Conservation (phyloP, 2,113 vertebrate species). For the Canis aureus region DNA sequence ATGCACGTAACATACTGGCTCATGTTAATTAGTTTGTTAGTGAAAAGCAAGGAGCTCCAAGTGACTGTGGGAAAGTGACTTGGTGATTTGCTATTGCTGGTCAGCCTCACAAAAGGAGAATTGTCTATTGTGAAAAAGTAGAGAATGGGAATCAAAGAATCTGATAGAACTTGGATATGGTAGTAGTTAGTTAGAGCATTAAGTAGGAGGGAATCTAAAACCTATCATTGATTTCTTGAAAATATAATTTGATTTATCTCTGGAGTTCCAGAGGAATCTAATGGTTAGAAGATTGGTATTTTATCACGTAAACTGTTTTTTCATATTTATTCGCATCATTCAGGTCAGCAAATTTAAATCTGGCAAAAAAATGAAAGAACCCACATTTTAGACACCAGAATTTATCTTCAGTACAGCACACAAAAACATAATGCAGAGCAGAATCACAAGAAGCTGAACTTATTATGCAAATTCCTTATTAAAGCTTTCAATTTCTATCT, state of each 20-base stretch:
- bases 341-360: neutral
- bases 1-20: neutral
- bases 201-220: constrained; percentile 20
- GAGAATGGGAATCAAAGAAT: constrained; percentile 50
- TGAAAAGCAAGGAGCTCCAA: constrained; percentile 50
- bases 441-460: neutral
- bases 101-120: constrained; percentile 58
- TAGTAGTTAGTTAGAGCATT: neutral
- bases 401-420: neutral
- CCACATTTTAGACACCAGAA: neutral
- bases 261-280: neutral
- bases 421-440: neutral
- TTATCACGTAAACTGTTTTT: neutral
- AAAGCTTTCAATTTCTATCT: neutral
- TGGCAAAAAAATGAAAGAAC: neutral
- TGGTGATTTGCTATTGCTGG: constrained; percentile 59
- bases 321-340: neutral
- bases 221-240: neutral
- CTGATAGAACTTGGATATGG: neutral
- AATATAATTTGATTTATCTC: constrained; percentile 41
- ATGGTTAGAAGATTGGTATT: neutral
- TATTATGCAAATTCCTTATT: neutral
- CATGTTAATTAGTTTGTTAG: constrained; percentile 49
- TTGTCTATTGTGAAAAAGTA: constrained; percentile 11
- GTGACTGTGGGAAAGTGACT: constrained; percentile 66